These are phyloP conservation scores for Ceyx cyanopectus DNA, from an alignment of 2,113 vertebrate species.

Conservation along the genomic window DNA sequence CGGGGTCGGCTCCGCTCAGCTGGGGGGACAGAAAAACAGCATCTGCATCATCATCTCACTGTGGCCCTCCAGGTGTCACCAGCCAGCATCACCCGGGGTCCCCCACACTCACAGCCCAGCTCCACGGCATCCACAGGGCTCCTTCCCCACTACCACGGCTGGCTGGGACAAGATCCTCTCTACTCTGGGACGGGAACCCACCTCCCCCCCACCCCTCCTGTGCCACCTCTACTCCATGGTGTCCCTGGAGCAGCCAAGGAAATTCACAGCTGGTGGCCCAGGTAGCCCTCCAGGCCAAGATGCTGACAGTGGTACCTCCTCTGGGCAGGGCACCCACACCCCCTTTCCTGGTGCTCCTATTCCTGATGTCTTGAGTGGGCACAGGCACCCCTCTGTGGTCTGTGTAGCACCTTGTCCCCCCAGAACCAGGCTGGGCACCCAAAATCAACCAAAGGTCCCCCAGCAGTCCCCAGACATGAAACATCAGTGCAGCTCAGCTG, in stretches of 20 bases:
- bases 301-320: background rate
- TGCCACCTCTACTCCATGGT: background rate
- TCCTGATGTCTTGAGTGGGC: background rate
- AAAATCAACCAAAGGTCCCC: background rate
- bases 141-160: background rate
- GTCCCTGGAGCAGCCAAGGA: background rate
- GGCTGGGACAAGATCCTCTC: background rate
- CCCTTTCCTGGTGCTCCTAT: background rate
- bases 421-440: background rate
- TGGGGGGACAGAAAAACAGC: conserved; percentile 55
- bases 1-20: conserved; percentile 82
- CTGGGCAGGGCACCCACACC: background rate
- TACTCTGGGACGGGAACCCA: background rate
- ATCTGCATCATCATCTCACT: background rate
- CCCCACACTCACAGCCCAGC: background rate
- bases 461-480: background rate
- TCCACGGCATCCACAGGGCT: background rate
- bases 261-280: rapidly evolving
- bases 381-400: background rate
- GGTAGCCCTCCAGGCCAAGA: background rate
- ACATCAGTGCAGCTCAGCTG: background rate
- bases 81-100: rapidly evolving
- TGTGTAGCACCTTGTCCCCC: background rate
- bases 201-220: background rate
- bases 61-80: background rate